A percentile compares a stretch with the other conserved stretches of the same genome.
Conservation (phyloP, 2,113 vertebrate genomes). For the Paedocypris sp. region DNA sequence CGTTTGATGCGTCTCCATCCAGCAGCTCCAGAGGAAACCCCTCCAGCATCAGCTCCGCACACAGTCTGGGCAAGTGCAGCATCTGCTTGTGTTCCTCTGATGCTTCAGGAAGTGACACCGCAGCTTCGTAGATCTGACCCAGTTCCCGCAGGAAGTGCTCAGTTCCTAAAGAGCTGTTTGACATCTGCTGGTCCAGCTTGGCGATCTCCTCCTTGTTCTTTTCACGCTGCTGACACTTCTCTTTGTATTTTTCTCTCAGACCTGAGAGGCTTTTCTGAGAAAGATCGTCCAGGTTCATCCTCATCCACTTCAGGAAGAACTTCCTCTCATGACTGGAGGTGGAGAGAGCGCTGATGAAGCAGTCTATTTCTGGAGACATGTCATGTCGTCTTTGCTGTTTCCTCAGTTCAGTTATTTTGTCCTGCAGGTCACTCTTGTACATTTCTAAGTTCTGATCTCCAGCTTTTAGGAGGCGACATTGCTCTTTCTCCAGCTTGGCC, state of each 20-base stretch:
- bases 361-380: constrained; percentile 40
- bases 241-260: constrained; percentile 40
- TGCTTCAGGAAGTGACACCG: constrained; percentile 34
- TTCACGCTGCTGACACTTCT: constrained; percentile 25
- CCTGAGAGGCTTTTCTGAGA: constrained; percentile 28
- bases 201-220: constrained; percentile 42
- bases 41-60: constrained; percentile 54
- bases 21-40: constrained; percentile 69
- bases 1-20: constrained; percentile 62
- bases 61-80: constrained; percentile 42
- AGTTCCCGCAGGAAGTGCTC: constrained; percentile 72
- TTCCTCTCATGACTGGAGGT: constrained; percentile 30
- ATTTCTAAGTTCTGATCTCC: constrained; percentile 36
- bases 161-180: constrained; percentile 56
- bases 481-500: constrained; percentile 48
- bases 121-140: constrained; percentile 69
- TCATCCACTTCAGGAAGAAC: constrained; percentile 56
- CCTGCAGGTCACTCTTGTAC: constrained; percentile 39
- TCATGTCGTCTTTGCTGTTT: constrained; percentile 22
- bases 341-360: constrained; percentile 43
- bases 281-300: constrained; percentile 46
- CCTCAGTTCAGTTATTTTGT: constrained; percentile 31
- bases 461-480: constrained; percentile 40
- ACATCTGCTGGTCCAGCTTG: constrained; percentile 45
- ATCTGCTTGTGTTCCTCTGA: constrained; percentile 8